A percentile compares a stretch with the other conserved stretches of the same genome.
Conservation (phyloP, 1,140 invertebrate species). For the Scylla paramamosain region DNA sequence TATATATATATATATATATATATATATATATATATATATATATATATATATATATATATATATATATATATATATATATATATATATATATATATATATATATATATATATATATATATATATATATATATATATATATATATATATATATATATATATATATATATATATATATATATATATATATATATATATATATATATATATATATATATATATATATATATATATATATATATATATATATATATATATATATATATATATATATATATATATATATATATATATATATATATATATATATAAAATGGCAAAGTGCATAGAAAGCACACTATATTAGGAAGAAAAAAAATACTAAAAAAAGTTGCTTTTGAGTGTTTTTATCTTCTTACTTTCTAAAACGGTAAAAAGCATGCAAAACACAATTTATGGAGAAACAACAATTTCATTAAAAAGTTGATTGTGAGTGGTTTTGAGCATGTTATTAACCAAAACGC, state of each 20-base stretch:
- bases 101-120: slow-evolving; percentile 44
- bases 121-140: slow-evolving; percentile 38
- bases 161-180: slow-evolving; percentile 38
- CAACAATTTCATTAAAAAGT: no score
- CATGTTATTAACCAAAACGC: no score
- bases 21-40: slow-evolving; percentile 41
- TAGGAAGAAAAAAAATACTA: no score
- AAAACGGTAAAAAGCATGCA: no score
- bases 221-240: slow-evolving; percentile 47
- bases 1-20: slow-evolving; percentile 44
- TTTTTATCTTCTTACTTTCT: no score
- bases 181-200: slow-evolving; percentile 36
- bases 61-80: slow-evolving; percentile 37
- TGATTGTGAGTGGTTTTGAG: no score
- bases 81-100: slow-evolving; percentile 38
- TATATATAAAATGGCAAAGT: no score
- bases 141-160: slow-evolving; percentile 44
- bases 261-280: slow-evolving; percentile 41
- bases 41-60: slow-evolving; percentile 44
- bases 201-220: slow-evolving; percentile 41
- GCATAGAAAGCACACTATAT: no score
- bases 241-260: slow-evolving; percentile 44
- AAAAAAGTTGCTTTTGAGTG: neutral
- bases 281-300: slow-evolving; percentile 41
- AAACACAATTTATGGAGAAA: no score